A percentile compares a stretch with the other conserved stretches of the same genome.
Evolutionary conservation across 2,113 vertebrate genomes (phyloP).

Genomic region (Scopus umbretta): DNA sequence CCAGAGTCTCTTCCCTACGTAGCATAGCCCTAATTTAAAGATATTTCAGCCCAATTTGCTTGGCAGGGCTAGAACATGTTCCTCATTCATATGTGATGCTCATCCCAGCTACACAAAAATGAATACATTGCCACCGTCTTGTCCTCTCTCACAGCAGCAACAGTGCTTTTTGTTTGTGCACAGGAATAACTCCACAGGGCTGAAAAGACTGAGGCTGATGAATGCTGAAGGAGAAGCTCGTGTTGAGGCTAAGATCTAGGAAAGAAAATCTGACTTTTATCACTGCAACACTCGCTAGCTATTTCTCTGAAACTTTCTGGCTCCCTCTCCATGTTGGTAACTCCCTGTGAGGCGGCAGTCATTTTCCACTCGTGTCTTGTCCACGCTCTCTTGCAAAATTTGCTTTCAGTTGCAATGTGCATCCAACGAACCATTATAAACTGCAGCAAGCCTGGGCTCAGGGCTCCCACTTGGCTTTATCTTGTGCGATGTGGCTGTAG

Average conservation of each 20-base stretch:
- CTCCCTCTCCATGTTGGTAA: neutral
- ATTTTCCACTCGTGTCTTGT: neutral
- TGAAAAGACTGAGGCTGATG: neutral
- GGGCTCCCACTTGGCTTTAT: neutral
- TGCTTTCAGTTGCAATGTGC: neutral
- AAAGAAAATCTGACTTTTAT: neutral
- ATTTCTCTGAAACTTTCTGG: neutral
- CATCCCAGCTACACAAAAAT: neutral
- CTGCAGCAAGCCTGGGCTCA: neutral
- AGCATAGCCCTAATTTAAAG: neutral
- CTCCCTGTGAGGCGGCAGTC: neutral
- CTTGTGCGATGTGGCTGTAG: neutral
- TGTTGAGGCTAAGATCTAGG: neutral
- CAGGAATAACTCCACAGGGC: neutral
- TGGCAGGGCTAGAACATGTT: neutral
- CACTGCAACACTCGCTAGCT: neutral
- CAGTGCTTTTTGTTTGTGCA: neutral
- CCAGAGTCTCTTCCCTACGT: neutral
- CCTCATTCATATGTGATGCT: neutral
- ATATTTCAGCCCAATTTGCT: neutral
- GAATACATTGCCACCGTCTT: neutral
- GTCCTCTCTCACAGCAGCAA: neutral
- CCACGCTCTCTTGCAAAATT: neutral
- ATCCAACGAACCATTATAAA: accelerated
- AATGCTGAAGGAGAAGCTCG: neutral